Evolutionary conservation across 2,113 vertebrate species (phyloP), one percentile per base, ranked within the genome.

Genomic region (Dermatemys mawii): DNA sequence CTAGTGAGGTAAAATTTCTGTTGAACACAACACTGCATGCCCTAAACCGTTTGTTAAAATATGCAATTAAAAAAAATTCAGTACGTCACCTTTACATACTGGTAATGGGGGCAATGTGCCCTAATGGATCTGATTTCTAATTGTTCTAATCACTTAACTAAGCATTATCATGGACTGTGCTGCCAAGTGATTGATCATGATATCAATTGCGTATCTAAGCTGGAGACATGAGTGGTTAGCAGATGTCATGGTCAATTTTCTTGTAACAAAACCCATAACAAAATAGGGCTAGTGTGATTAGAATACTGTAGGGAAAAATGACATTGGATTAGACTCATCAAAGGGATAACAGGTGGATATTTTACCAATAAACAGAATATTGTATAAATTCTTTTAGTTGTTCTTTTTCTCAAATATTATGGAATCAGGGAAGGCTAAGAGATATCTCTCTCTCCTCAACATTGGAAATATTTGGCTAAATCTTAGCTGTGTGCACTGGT

Each of bases 101-200:
- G 83, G 0, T 32, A 81, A 76, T 48, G 35, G 22, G 26, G 8
- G 48, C 19, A 85, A 27, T 75, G 38, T 41, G 38, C 38, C 17
- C 44, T 46, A 90, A 81, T 38, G 89, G 70, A 87, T 81, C n/a
- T 87, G 70, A 90, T 91, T 95, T 94, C 93, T 85, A 17, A 87
- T 67, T 46, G 89, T 51, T 90, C 44, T 82, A 81, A 90, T 88
- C 84, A 49, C 60, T 60, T 88, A 86, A 63, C 12, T 87, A 93
- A 80, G 26, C 16, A 75, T 50, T 26, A 73, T 46, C 19, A 49
- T 50, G 38, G 87, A 92, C 87, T 93, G 87, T 93, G 8, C 53
- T 86, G 26, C 57, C 81, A 81, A 60, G 7, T 90, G 91, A 91
- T 41, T 95, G 89, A 94, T 93, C 2, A 8, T 54, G 0, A 1